Evolutionary conservation across 2,113 vertebrate genomes (phyloP), one percentile per base, ranked within the genome.

Genomic region (human (Homo sapiens)): DNA sequence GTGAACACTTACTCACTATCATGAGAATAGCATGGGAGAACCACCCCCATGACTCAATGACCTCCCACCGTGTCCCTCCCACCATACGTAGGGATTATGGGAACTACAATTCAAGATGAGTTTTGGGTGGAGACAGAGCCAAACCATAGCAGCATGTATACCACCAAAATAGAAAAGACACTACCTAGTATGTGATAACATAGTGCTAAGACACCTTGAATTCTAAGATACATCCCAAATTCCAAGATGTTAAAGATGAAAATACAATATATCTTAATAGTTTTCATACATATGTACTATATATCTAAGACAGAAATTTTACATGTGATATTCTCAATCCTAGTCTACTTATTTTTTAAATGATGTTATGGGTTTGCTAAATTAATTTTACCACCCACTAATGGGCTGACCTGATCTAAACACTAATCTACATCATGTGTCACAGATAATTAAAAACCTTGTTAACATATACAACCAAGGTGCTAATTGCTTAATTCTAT

Each of bases 401-500:
- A 86, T 91, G 32, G 89, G 22, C 22, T 55, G 61, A 86, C 35
- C 23, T 83, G 68, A 89, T 82, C 32, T 81, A 93, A 97, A 89
- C 87, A 86, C 35, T 78, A 68, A 66, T 78, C 73, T 80, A 83
- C 85, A 89, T 70, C 78, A 82, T 18, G 40, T 45, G 87, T 82
- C 73, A 79, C 70, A 97, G 92, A 82, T 94, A 82, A 94, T 88
- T 78, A 91, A 66, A 91, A 91, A 68, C 17, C 11, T 91, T 89
- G 57, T 89, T 91, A 84, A 78, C 45, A 89, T 91, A 94, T 52
- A 72, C 55, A 73, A n/a, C 73, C 40, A 79, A 79, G 64, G 79
- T 93, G 90, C 79, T 89, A 89, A 93, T 93, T 91, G 45, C 79
- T 92, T 52, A 35, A 70, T 92, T 93, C 96, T 48, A 93, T 80